Percentiles rank a stretch among this genome's conserved stretches.
Conservation (phyloP, 1,140 invertebrate species). For the Aphelenchoides fujianensis region DNA sequence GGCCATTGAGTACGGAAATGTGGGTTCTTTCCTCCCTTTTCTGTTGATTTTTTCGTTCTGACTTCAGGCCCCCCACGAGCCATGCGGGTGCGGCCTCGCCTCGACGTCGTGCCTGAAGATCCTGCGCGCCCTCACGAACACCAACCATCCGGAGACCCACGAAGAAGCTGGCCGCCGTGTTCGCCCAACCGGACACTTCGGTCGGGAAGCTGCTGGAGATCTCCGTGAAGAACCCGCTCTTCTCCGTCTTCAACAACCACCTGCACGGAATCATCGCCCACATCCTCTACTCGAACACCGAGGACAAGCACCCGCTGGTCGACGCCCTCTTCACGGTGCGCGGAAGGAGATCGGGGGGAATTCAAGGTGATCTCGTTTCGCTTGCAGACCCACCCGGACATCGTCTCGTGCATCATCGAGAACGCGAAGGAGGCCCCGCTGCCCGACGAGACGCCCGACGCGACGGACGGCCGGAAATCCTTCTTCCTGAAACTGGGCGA, state of each 20-base stretch:
- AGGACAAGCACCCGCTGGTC: neutral
- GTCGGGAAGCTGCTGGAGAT: neutral
- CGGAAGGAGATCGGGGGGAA: too few species aligned
- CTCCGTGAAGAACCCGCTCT: neutral
- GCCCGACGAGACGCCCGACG: neutral
- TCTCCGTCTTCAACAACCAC: neutral
- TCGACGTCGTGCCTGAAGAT: neutral
- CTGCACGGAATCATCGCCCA: neutral
- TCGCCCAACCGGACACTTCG: neutral
- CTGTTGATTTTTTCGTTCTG: neutral
- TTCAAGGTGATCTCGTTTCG: too few species aligned
- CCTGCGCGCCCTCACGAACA: neutral
- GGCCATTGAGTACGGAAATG: neutral
- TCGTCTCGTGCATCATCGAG: neutral
- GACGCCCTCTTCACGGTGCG: conserved; percentile 7
- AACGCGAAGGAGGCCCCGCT: neutral
- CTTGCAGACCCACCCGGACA: neutral
- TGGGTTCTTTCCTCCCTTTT: too few species aligned
- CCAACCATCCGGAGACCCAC: neutral
- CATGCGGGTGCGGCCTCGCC: too few species aligned
- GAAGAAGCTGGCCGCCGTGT: neutral
- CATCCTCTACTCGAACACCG: neutral
- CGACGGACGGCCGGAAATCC: neutral
- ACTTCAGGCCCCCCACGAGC: neutral
- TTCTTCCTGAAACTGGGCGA: conserved; percentile 12